A percentile compares a stretch with the other conserved stretches of the same genome.
Evolutionary conservation across 2,113 vertebrate genomes (phyloP).

Genomic region (Myotis lucifugus): DNA sequence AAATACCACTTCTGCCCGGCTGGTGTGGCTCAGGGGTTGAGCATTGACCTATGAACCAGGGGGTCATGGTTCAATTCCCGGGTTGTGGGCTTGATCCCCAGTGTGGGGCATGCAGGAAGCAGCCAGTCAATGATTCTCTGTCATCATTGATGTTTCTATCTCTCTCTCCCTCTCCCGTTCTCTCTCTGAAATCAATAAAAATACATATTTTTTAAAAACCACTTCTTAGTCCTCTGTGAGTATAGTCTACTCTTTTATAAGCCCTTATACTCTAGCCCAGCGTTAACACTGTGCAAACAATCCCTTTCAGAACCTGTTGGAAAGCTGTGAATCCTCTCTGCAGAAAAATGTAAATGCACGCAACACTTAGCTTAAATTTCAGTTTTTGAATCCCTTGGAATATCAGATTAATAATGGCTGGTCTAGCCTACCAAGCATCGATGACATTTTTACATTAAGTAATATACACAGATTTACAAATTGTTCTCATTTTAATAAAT

Average conservation of each 20-base stretch:
- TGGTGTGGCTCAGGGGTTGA: too few species aligned
- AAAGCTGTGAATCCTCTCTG: background rate
- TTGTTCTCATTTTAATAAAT: background rate
- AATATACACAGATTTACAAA: background rate
- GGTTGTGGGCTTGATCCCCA: too few species aligned
- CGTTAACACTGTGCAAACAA: background rate
- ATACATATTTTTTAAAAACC: background rate
- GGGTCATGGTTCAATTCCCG: too few species aligned
- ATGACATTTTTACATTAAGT: background rate
- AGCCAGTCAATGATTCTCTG: too few species aligned
- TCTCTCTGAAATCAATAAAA: too few species aligned
- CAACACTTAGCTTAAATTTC: background rate
- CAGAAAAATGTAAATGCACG: constrained; percentile 53
- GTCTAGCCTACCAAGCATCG: background rate
- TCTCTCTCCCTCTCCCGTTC: too few species aligned
- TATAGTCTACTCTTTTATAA: background rate
- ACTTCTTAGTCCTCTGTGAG: background rate
- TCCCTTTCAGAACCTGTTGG: background rate
- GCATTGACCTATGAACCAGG: too few species aligned
- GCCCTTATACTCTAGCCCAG: background rate
- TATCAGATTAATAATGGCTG: background rate
- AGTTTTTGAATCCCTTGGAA: background rate
- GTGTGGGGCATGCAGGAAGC: too few species aligned
- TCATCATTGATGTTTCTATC: too few species aligned
- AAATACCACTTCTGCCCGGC: background rate